Evolutionary conservation across 2,888 invertebrate genomes (phyloP).

Genomic region (Drosophila quinaria): DNA sequence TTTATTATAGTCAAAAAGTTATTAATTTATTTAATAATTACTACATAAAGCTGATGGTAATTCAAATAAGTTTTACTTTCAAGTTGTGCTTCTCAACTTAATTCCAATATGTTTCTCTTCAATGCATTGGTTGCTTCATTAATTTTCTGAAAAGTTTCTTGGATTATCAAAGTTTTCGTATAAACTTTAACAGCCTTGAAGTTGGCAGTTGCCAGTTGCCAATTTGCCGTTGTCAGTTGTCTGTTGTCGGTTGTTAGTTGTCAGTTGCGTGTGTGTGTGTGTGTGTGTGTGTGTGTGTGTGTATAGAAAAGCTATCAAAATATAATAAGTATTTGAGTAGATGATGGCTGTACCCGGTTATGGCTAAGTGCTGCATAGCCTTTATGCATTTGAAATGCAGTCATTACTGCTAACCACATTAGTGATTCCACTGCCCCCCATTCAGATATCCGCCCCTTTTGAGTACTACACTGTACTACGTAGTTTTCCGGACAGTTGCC

Average conservation of each 20-base stretch:
- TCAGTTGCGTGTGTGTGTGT: neutral
- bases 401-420: constrained; percentile 64
- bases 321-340: constrained; percentile 21
- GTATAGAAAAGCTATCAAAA: constrained; percentile 31
- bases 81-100: neutral
- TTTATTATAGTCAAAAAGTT: no score
- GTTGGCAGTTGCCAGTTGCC: neutral
- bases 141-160: constrained; percentile 5
- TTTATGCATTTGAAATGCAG: constrained; percentile 60
- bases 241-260: neutral
- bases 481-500: constrained; percentile 32
- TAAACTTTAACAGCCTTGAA: constrained; percentile 11
- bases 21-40: neutral
- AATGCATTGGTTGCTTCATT: neutral
- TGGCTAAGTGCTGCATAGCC: constrained; percentile 54
- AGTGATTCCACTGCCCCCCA: constrained; percentile 26
- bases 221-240: neutral
- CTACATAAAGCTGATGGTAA: neutral
- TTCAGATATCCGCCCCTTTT: neutral
- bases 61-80: neutral
- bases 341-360: constrained; percentile 22
- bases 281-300: neutral
- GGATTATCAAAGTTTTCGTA: constrained; percentile 9
- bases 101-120: neutral
- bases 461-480: constrained; percentile 17